phyloP scores from a whole-genome alignment of 2,797 vertebrate genomes.

The Sciaenops ocellatus region DNA sequence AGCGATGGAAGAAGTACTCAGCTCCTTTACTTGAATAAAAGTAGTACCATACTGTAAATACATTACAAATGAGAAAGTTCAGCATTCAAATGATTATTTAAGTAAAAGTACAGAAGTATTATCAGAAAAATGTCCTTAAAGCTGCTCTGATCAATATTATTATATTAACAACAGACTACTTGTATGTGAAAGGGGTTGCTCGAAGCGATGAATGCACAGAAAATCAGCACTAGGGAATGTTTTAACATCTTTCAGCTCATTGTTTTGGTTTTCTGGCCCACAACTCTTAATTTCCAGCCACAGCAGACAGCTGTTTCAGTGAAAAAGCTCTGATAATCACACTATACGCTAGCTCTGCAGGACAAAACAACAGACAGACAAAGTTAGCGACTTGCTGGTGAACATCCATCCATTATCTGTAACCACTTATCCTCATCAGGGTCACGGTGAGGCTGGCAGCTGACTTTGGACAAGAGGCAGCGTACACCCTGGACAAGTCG shows the following conservation, averaged over 20 bases:
- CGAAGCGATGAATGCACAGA: neutral
- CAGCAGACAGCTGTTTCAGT: neutral
- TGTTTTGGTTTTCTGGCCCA: neutral
- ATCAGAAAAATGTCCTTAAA: neutral
- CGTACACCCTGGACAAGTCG: too few relatives aligned
- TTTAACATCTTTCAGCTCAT: neutral
- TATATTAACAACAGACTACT: neutral
- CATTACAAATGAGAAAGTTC: neutral
- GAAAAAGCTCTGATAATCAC: neutral
- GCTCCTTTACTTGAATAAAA: constrained; percentile 13
- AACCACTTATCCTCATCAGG: too few relatives aligned
- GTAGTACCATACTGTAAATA: neutral
- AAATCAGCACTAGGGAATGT: neutral
- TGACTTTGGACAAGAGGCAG: too few relatives aligned
- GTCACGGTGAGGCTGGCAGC: too few relatives aligned
- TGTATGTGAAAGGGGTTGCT: neutral
- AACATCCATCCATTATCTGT: neutral
- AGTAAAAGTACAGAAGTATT: neutral
- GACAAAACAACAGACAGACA: neutral
- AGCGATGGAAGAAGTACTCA: constrained; percentile 10
- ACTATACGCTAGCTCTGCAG: neutral
- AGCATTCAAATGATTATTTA: neutral
- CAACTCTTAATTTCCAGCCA: neutral
- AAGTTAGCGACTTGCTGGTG: neutral
- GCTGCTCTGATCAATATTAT: neutral